Evolutionary conservation across 2,113 vertebrate genomes (phyloP), one percentile per base, ranked within the genome.

Genomic region (Silurus meridionalis): DNA sequence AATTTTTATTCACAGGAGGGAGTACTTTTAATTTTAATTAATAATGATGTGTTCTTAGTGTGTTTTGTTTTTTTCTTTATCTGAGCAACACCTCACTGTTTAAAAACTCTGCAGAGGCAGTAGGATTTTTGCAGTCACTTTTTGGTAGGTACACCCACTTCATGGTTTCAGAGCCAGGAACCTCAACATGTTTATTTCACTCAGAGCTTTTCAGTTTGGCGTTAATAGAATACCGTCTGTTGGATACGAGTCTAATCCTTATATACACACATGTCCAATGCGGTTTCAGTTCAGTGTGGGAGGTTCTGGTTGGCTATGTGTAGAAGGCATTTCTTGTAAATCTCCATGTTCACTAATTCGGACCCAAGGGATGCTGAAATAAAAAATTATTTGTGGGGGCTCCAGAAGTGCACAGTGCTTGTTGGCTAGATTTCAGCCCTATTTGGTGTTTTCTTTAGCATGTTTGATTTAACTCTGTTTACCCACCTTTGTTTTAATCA

Each of bases 171-270:
- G 55, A 57, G 89, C 89, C 84, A 86, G 77, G 84, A 86, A 86
- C 46, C 84, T 81, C 83, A 72, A 81, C 81, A 71, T 88, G 89
- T 83, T 88, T 84, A 85, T 87, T 80, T 80, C 81, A 77, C 72
- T 80, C 52, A 4, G 66, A 83, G 61, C 74, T 79, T 80, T 79
- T 79, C 11, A 57, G 75, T 84, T 86, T 80, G 82, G 53, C 52
- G 23, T 86, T 86, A 88, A 83, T 85, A 71, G 84, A 83, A 85
- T 83, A 85, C 61, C 25, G 72, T 86, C 84, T 86, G 57, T 83
- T 83, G 81, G 82, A 85, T 74, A 66, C 55, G 74, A 89, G 88
- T 78, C 66, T 84, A 75, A 86, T 66, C 80, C 48, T 64, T 88
- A 58, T 80, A 80, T 80, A 84, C 81, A 86, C 83, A 72, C 57